Percentiles rank a stretch among this genome's conserved stretches.
These are phyloP conservation scores for Pseudomyrmex pallidus DNA, from an alignment of 1,140 invertebrate species.

Conservation along the genomic window DNA sequence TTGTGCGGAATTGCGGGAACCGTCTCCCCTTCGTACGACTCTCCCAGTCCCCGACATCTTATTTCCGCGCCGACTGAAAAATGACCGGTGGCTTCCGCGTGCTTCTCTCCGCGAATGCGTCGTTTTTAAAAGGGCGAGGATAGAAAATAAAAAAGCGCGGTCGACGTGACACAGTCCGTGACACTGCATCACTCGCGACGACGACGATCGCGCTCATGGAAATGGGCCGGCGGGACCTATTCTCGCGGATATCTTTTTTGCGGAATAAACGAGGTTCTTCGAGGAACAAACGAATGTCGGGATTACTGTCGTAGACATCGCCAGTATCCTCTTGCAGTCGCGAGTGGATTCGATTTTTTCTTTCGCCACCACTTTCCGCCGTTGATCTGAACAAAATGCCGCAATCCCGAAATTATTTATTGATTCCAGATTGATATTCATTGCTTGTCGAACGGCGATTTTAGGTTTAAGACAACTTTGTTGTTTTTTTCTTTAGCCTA, in stretches of 20 bases:
- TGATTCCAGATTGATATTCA: conserved; percentile 12
- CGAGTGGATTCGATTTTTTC: not conserved
- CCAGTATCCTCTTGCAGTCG: conserved; percentile 8
- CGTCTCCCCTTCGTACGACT: not conserved
- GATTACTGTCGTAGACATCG: conserved; percentile 38
- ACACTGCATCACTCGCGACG: conserved; percentile 30
- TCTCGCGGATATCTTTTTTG: conserved; percentile 47
- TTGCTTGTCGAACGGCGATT: not conserved
- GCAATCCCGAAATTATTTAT: conserved; percentile 37
- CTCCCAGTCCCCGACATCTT: conserved; percentile 46
- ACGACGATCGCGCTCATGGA: conserved; percentile 30
- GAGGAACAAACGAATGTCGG: conserved; percentile 39
- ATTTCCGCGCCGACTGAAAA: conserved; percentile 66
- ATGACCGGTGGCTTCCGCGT: conserved; percentile 55
- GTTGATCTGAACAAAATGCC: conserved; percentile 46
- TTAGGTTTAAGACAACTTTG: not conserved
- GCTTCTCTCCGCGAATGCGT: not conserved
- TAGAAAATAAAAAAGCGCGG: conserved; percentile 22
- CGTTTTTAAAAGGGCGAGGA: conserved; percentile 19
- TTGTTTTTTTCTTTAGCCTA: not conserved
- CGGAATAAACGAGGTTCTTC: conserved; percentile 53
- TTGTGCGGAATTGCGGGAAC: not conserved
- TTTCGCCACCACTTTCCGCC: not conserved
- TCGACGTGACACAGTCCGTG: conserved; percentile 32
- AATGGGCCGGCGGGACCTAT: conserved; percentile 25